A percentile compares a stretch with the other conserved stretches of the same genome.
phyloP scores from a whole-genome alignment of 2,888 invertebrate species.

The Eristalis intricaria region DNA sequence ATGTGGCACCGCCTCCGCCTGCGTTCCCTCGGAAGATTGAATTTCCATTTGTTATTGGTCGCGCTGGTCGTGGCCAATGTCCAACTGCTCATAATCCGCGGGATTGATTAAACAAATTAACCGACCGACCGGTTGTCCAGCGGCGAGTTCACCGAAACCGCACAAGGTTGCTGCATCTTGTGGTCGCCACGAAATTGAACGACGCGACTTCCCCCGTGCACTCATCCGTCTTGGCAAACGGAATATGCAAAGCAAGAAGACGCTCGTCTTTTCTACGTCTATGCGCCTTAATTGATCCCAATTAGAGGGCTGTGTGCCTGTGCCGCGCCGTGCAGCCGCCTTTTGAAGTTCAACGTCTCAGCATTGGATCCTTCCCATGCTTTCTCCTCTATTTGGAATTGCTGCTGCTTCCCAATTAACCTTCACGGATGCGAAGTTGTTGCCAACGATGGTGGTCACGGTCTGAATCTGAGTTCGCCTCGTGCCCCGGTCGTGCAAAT shows the following conservation, averaged over 20 bases:
- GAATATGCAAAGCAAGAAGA: slow-evolving; percentile 62
- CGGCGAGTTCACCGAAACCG: background rate
- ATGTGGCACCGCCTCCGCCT: too few species aligned
- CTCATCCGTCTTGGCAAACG: background rate
- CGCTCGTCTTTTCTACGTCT: slow-evolving; percentile 47
- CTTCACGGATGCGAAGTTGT: slow-evolving; percentile 53
- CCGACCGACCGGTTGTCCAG: background rate
- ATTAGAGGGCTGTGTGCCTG: slow-evolving; percentile 44
- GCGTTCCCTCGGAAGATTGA: background rate
- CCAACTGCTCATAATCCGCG: background rate
- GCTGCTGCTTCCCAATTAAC: slow-evolving; percentile 65
- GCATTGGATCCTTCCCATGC: background rate
- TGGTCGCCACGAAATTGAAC: background rate
- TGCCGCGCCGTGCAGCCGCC: slow-evolving; percentile 44
- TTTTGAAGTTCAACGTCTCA: slow-evolving; percentile 47
- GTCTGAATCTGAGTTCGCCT: background rate
- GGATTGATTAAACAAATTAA: background rate
- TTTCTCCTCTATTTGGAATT: background rate
- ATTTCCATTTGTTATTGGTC: background rate
- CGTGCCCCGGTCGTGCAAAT: background rate
- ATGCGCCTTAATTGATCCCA: slow-evolving; percentile 70
- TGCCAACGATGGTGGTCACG: slow-evolving; percentile 39
- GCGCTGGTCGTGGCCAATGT: background rate
- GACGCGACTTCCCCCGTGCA: background rate
- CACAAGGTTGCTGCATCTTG: background rate